Base-by-base conservation (phyloP, 1,140 invertebrate species). In the Mya arenaria region DNA sequence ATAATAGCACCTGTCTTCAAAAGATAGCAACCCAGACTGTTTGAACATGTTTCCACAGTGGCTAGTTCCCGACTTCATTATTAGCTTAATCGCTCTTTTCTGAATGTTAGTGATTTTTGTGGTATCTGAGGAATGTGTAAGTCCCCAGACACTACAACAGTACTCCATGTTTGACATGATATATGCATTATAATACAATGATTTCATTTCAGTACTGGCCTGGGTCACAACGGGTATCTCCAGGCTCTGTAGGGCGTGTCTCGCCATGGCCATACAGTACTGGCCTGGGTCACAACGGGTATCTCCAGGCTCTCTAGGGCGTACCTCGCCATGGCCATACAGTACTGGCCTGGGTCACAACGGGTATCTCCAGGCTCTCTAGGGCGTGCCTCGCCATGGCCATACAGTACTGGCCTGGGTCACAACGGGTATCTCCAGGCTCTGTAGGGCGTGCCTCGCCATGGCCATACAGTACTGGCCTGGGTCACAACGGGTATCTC, bases 321-420 rank as follows among this genome's bases (percentile, higher is more conserved):
- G 58, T 87, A 81, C 73, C 86, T 63, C 19, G 84, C 58, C 8
- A 79, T 73, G n/a, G 84, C 79, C 86, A 87, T 87, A 66, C 86
- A 87, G 69, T 87, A 87, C 48, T 87, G n/a, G 83, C 69, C 78
- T 86, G 86, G 28, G 86, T 87, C 17, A 85, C 86, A 5, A 58
- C 56, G 15, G 84, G 75, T 36, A 81, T 83, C 73, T 83, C 81
- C 25, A 85, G 41, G 55, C 71, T 78, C 58, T 83, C 62, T 60
- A 87, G 34, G n/a, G 73, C 74, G 58, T 87, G 84, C 73, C 86
- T 63, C 19, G 84, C 58, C 8, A 79, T 73, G n/a, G 84, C 79
- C 86, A 87, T 87, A 66, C 86, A 87, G 69, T 87, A 87, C 48
- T 87, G n/a, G 83, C 69, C 78, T 86, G 86, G 28, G 86, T 87